Percentiles rank a stretch among this genome's conserved stretches.
Conservation (phyloP, 2,797 vertebrate species). For the Malurus leucopterus region DNA sequence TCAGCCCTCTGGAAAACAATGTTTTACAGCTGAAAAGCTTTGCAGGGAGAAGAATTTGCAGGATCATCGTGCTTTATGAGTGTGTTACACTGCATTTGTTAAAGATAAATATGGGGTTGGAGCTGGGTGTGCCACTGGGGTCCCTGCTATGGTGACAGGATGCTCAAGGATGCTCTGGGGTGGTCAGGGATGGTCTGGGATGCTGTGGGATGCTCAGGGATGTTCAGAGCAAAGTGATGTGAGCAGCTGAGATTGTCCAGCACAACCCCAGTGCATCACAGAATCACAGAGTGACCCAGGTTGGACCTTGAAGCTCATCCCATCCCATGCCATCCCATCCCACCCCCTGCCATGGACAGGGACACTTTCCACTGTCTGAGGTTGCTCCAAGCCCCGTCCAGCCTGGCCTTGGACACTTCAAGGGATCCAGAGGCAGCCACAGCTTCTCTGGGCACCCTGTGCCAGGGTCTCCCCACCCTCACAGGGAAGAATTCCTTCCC, state of each 20-base stretch:
- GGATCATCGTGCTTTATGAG: background rate
- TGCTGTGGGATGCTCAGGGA: background rate
- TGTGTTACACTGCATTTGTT: background rate
- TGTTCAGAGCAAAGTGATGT: background rate
- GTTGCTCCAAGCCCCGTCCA: background rate
- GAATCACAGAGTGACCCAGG: background rate
- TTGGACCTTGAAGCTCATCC: background rate
- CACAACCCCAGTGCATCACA: accelerated
- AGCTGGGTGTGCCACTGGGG: background rate
- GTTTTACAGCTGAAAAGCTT: background rate
- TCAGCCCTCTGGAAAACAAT: background rate
- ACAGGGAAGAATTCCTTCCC: background rate
- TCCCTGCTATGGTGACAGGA: background rate
- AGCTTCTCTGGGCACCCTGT: background rate
- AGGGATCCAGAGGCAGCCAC: background rate
- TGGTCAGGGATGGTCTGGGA: too few species aligned
- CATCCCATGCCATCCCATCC: background rate
- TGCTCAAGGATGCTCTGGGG: background rate
- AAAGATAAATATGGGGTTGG: too few species aligned
- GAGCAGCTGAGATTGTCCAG: background rate
- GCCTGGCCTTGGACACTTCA: background rate
- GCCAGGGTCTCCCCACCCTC: background rate
- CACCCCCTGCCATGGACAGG: background rate
- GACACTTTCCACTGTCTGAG: background rate
- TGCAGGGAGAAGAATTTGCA: background rate